Evolutionary conservation across 2,797 vertebrate genomes (phyloP), one percentile per base, ranked within the genome.

Genomic region (Acrossocheilus wenchowensis): DNA sequence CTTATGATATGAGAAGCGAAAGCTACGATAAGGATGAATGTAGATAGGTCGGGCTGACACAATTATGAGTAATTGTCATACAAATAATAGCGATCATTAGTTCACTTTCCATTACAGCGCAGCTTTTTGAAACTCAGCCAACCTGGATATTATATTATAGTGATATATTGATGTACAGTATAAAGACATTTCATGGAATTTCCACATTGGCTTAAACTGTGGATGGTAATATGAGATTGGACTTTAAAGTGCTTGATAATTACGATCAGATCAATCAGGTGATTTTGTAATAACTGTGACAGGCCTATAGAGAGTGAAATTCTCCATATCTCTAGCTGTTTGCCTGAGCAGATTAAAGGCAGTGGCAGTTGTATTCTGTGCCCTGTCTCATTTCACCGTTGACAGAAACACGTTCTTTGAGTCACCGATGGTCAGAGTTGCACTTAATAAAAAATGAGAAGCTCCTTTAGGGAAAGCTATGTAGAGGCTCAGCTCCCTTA

Each of bases 391-490:
- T 86, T 89, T 87, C 86, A 73, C 80, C 71, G 64, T 21, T 4
- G 88, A 81, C 86, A 86, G 81, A 52, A 88, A 68, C 62, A 81
- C 69, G 73, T 86, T 92, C 72, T 72, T 90, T 39, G 36, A 89
- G 74, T 87, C 84, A 83, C 91, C 87, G 79, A 73, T 87, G 91
- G 92, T 93, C 92, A 89, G 80, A 92, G 90, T 90, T 78, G 0
- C 74, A 85, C 90, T 92, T 92, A 79, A 80, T 68, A 88, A 83
- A 87, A 93, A 93, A 91, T 78, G 88, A 93, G 91, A 93, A 93
- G 92, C 91, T 94, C 91, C 91, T 94, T 94, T 91, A 93, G 94
- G 93, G 92, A 92, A 94, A 92, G 92, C 93, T 91, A 88, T 93
- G 91, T 93, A 91, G 92, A 92, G 91, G 92, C 93, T 95, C 94